Conservation (phyloP, 1,140 invertebrate genomes). For the Euborellia annulipes region DNA sequence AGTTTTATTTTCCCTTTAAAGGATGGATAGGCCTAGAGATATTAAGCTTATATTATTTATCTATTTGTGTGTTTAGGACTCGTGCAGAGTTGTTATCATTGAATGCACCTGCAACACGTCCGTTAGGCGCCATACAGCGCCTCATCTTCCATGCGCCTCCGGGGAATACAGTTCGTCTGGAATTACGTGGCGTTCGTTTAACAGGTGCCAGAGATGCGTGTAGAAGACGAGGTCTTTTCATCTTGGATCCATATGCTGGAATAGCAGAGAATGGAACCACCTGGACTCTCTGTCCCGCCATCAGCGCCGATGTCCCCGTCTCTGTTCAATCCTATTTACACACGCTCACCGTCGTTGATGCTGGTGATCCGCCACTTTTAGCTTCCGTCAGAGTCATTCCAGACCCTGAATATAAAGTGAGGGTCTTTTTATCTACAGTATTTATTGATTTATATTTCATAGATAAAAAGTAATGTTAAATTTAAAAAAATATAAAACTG, state of each 20-base stretch:
- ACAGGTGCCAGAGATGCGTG: no score
- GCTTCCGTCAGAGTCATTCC: background rate
- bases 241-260: no score
- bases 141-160: background rate
- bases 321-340: background rate
- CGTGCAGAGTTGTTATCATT: no score
- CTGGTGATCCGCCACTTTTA: background rate
- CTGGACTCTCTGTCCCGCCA: background rate
- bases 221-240: no score
- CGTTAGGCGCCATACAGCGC: background rate
- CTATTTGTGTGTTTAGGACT: no score
- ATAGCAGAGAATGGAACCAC: background rate
- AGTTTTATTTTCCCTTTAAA: constrained; percentile 9
- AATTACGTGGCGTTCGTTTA: no score
- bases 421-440: no score
- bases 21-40: background rate
- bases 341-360: background rate
- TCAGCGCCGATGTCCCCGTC: background rate
- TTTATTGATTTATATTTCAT: no score
- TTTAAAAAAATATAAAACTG: no score
- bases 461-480: no score
- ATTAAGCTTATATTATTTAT: constrained; percentile 1
- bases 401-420: background rate
- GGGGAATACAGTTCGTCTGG: background rate
- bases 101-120: background rate